Evolutionary conservation across 1,140 invertebrate species (phyloP).

Genomic region (Monochamus saltuarius): DNA sequence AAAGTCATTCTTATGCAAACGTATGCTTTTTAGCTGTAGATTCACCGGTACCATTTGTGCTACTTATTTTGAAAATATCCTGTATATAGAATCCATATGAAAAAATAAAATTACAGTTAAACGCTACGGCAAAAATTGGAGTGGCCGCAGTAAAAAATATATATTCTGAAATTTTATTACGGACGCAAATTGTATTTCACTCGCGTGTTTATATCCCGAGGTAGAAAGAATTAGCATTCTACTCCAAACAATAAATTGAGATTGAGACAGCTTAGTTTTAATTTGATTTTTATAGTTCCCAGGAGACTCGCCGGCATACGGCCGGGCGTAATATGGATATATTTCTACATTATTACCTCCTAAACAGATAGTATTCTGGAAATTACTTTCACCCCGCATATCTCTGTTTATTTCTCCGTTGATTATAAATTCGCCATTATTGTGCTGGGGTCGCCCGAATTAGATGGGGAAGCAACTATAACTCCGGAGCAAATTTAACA

Average conservation of each 20-base stretch:
- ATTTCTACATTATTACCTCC: constrained; percentile 31
- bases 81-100: too few species aligned
- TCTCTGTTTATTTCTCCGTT: constrained; percentile 13
- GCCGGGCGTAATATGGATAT: constrained; percentile 25
- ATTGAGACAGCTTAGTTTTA: constrained; percentile 27
- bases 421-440: constrained; percentile 27
- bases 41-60: too few species aligned
- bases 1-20: too few species aligned
- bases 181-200: background rate
- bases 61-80: too few species aligned
- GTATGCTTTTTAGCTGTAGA: too few species aligned
- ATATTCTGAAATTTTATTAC: background rate
- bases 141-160: background rate
- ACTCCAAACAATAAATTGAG: background rate
- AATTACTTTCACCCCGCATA: constrained; percentile 25
- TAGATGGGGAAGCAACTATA: constrained; percentile 7
- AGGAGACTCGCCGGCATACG: constrained; percentile 26
- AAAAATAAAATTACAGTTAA: background rate
- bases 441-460: background rate
- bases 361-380: constrained; percentile 28
- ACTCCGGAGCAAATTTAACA: constrained; percentile 6
- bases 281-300: constrained; percentile 31
- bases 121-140: background rate
- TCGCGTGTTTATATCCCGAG: background rate
- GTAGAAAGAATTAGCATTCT: background rate